Base-by-base conservation (phyloP, 2,888 invertebrate genomes). In the Tribolium freemani region DNA sequence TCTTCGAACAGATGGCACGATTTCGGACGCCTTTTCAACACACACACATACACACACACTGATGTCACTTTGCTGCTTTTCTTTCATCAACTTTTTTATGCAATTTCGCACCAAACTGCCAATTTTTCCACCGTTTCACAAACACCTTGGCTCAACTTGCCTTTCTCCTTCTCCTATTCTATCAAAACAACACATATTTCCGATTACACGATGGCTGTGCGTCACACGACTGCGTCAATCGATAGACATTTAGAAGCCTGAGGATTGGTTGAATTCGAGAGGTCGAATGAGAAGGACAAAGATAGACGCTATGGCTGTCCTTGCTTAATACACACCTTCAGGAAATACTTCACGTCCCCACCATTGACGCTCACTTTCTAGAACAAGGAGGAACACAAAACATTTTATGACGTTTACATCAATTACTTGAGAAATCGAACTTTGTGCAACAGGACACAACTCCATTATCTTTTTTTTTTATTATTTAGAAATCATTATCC, bases 181-280 rank as follows among this genome's bases (percentile, higher is more conserved):
- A 56, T 70, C 70, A 63, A 70, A 70, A 70, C 70, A 70, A 70
- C 70, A 63, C 38, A 46, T 38, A 30, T 48, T n/a, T 50, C 50
- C 50, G 30, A 60, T 69, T 31, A 30, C 63, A 53, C 63, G 67
- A 44, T 1, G n/a, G 51, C 26, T 61, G 16, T 16, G 48, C 72
- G 72, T 72, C 72, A 72, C 56, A 51, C 56, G 63, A 45, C 45
- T 68, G 72, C 72, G 72, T 72, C 72, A 72, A 72, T 72, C 72
- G 68, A 72, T 72, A 64, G 0, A 5, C 30, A 50, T 20, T 8
- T 51, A 4, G 10, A 4, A 9, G 56, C 31, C 4, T 13, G 9
- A 20, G 30, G 58, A 69, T 68, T 68, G 68, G 68, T 50, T 51
- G 10, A 44, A 68, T 38, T 16, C 57, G n/a, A 57, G 38, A 20